Evolutionary conservation across 1,140 invertebrate genomes (phyloP).

Genomic region (Eumeta japonica): DNA sequence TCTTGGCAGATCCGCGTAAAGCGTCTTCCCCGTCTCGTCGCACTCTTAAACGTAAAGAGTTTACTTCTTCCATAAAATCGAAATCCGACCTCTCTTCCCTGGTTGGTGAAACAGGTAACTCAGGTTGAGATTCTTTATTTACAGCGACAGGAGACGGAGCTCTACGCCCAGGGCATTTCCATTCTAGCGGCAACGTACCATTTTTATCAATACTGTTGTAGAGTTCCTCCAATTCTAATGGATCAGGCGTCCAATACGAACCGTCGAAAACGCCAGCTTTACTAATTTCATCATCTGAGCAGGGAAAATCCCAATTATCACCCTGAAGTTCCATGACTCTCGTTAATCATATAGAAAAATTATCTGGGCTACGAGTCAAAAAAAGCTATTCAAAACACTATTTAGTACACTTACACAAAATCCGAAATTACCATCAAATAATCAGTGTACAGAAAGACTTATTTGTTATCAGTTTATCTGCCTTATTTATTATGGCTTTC

Average conservation of each 20-base stretch:
- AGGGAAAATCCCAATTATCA: conserved; percentile 58
- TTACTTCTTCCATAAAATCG: conserved; percentile 75
- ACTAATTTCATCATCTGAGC: conserved; percentile 62
- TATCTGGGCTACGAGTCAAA: no score
- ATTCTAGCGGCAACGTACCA: conserved; percentile 58
- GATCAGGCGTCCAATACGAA: conserved; percentile 46
- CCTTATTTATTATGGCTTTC: no score
- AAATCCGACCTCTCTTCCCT: conserved; percentile 69
- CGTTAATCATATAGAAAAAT: no score
- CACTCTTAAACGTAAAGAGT: conserved; percentile 64
- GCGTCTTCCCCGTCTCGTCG: conserved; percentile 63
- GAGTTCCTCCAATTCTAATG: conserved; percentile 57
- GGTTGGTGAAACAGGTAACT: conserved; percentile 35
- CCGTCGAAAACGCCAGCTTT: conserved; percentile 36
- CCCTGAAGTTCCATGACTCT: conserved; percentile 57
- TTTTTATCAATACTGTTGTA: conserved; percentile 61
- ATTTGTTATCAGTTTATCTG: no score
- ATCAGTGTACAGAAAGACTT: no score
- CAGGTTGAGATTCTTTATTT: conserved; percentile 42
- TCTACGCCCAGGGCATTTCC: conserved; percentile 65
- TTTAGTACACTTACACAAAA: no score
- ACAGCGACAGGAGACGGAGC: conserved; percentile 55
- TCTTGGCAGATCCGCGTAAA: conserved; percentile 71
- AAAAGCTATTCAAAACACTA: no score
- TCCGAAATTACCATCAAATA: no score